Percentiles rank a stretch among this genome's conserved stretches.
phyloP scores from a whole-genome alignment of 2,888 invertebrate species.

The Lomographa bimaculata region DNA sequence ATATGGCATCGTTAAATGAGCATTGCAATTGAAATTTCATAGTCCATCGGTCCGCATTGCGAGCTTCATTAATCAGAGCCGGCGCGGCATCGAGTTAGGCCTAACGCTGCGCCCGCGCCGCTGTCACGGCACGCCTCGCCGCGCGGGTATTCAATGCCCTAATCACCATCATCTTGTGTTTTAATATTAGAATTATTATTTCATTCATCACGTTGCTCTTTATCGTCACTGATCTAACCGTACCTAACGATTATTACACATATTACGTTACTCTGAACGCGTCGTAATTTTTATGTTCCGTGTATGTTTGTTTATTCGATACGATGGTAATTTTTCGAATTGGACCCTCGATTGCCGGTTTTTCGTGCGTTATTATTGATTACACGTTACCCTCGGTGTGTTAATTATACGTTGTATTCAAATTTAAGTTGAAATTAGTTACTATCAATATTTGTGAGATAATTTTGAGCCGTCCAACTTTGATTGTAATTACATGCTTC shows the following conservation, averaged over 20 bases:
- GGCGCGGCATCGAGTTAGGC: conserved; percentile 69
- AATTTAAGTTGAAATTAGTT: conserved; percentile 63
- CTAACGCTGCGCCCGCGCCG: conserved; percentile 66
- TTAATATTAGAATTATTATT: conserved; percentile 75
- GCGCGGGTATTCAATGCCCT: conserved; percentile 51
- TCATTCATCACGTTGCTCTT: conserved; percentile 74
- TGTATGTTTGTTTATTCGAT: conserved; percentile 73
- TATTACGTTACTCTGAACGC: conserved; percentile 74
- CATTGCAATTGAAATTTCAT: conserved; percentile 49
- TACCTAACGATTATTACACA: conserved; percentile 74
- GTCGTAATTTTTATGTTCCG: conserved; percentile 63
- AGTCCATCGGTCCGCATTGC: conserved; percentile 59
- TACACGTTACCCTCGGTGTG: conserved; percentile 64
- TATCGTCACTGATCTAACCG: conserved; percentile 73
- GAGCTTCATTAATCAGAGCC: conserved; percentile 68
- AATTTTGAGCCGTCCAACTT: conserved; percentile 28
- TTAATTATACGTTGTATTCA: conserved; percentile 71
- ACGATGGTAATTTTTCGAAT: conserved; percentile 62
- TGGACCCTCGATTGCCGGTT: conserved; percentile 57
- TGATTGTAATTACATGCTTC: conserved; percentile 44
- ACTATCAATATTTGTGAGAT: conserved; percentile 43
- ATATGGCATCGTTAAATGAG: conserved; percentile 27
- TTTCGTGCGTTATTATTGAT: conserved; percentile 71
- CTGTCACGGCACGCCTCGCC: conserved; percentile 57
- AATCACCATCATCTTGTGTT: conserved; percentile 69